A percentile compares a stretch with the other conserved stretches of the same genome.
phyloP scores from a whole-genome alignment of 37 sponge, comb jelly and placozoan genomes.

The Cladorhizidae sp. region DNA sequence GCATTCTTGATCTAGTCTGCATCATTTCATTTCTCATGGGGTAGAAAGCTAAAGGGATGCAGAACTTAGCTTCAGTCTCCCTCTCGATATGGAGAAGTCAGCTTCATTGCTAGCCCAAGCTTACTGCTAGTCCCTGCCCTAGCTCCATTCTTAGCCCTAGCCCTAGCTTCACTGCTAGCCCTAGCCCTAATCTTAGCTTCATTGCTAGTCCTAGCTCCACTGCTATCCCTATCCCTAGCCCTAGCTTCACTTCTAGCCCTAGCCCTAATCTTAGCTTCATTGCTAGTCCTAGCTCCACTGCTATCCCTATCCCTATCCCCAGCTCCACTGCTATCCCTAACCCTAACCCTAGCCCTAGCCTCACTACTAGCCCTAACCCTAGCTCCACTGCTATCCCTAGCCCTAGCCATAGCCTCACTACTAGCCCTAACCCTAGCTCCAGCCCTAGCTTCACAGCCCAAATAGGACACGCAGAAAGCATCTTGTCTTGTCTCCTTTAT shows the following conservation, averaged over 20 bases:
- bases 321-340: background rate
- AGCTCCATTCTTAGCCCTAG: background rate
- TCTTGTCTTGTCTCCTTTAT: too few species aligned
- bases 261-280: background rate
- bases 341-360: background rate
- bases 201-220: background rate
- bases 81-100: too few species aligned
- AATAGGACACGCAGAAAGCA: too few species aligned
- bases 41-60: too few species aligned
- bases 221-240: conserved; percentile 6
- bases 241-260: background rate
- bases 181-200: background rate
- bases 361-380: background rate
- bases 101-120: too few species aligned
- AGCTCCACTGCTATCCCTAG: background rate
- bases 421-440: too few species aligned
- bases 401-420: background rate
- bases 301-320: background rate
- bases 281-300: background rate
- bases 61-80: too few species aligned
- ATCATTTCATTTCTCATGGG: too few species aligned
- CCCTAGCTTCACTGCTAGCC: background rate
- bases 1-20: too few species aligned
- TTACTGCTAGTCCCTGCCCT: background rate
- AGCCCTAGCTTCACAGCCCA: too few species aligned